Conservation (phyloP, 30 jellyfish, hydroid and myxozoan genomes). For the Rhopilema esculentum region DNA sequence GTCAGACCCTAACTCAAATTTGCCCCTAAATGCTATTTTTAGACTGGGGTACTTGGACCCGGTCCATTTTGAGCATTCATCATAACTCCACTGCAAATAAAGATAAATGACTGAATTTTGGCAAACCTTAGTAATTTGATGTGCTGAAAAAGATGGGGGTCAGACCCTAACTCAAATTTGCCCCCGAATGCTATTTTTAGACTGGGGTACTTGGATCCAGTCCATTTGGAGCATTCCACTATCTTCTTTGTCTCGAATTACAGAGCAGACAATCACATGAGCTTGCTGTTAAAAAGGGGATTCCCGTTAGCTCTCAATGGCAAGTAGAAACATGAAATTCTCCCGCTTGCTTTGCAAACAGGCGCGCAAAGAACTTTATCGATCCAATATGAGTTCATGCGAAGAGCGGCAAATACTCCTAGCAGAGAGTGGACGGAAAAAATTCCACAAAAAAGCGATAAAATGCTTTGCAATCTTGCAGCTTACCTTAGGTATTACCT, state of each 20-base stretch:
- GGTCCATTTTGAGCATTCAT: too few species aligned
- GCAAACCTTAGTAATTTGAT: too few species aligned
- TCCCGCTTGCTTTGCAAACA: background rate
- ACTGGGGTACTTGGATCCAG: too few species aligned
- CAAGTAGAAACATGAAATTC: too few species aligned
- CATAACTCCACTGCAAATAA: too few species aligned
- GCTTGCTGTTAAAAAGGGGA: background rate
- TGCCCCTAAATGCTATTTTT: too few species aligned
- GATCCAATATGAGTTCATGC: background rate
- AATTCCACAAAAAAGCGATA: background rate
- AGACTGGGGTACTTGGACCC: too few species aligned
- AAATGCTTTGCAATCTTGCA: background rate
- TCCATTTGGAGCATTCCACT: constrained; percentile 2
- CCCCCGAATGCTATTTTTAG: too few species aligned
- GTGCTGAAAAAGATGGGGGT: too few species aligned
- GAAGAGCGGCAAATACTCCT: background rate
- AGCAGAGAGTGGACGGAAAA: background rate
- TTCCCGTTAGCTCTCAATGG: background rate
- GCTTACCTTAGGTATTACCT: background rate
- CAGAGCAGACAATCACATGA: background rate
- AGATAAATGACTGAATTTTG: too few species aligned
- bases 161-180: too few species aligned
- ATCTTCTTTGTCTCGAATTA: background rate
- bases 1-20: too few species aligned
- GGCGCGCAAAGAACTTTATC: background rate